Evolutionary conservation across 2,113 vertebrate species (phyloP).

Genomic region (Gymnobelideus leadbeateri): DNA sequence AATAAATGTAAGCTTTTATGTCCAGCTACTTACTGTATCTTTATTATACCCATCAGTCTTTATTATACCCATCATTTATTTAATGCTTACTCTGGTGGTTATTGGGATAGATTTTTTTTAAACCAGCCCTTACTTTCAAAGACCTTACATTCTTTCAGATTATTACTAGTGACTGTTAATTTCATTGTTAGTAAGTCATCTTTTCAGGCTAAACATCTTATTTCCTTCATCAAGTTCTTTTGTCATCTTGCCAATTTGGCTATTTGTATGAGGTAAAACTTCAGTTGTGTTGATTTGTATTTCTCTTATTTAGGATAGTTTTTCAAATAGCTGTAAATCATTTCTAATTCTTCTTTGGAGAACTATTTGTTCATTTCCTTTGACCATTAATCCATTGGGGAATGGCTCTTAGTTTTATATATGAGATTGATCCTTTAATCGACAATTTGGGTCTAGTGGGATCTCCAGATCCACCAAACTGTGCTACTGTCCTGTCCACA

Average conservation of each 20-base stretch:
- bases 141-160: background rate
- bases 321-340: background rate
- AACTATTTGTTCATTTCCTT: background rate
- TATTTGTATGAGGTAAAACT: background rate
- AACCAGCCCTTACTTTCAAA: background rate
- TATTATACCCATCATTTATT: background rate
- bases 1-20: background rate
- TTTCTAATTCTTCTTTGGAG: background rate
- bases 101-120: background rate
- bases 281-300: background rate
- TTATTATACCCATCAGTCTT: background rate
- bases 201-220: background rate
- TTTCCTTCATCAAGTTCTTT: background rate
- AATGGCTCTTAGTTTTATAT: background rate
- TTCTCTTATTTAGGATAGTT: background rate
- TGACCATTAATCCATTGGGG: background rate
- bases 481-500: background rate
- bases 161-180: background rate
- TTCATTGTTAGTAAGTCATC: background rate
- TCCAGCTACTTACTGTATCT: too few relatives aligned
- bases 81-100: background rate
- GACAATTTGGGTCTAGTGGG: background rate
- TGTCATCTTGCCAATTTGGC: background rate
- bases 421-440: background rate
- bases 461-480: background rate